Conservation (phyloP, 2,113 vertebrate species). For the Oreochromis spilurus region DNA sequence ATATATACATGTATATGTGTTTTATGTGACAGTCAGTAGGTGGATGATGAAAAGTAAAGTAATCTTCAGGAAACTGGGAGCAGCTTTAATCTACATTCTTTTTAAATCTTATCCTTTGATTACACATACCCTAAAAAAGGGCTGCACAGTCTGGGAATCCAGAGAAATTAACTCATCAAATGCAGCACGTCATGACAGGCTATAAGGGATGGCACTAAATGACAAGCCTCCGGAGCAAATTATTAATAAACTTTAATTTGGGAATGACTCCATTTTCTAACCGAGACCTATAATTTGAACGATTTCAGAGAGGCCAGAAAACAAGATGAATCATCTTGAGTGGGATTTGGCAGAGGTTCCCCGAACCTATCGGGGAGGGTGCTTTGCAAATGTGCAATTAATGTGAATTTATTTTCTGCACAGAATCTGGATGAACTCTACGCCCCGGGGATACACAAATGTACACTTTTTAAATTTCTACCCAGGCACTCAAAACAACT, state of each 20-base stretch:
- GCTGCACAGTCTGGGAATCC: background rate
- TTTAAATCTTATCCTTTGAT: background rate
- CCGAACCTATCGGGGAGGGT: background rate
- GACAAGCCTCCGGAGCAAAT: background rate
- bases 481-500: background rate
- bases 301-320: background rate
- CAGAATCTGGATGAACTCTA: background rate
- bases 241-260: background rate
- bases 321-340: background rate
- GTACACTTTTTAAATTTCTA: background rate
- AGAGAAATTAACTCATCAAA: background rate
- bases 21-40: background rate
- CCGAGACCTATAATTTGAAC: background rate
- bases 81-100: background rate
- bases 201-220: background rate
- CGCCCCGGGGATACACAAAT: background rate
- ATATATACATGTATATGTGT: background rate
- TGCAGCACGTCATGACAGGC: background rate
- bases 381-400: background rate
- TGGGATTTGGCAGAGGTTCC: background rate
- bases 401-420: constrained; percentile 2
- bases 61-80: background rate
- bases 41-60: background rate
- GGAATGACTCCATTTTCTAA: background rate
- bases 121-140: background rate